These are phyloP conservation scores for Fundulus diaphanus DNA, from an alignment of 2,797 vertebrate species.

Conservation along the genomic window DNA sequence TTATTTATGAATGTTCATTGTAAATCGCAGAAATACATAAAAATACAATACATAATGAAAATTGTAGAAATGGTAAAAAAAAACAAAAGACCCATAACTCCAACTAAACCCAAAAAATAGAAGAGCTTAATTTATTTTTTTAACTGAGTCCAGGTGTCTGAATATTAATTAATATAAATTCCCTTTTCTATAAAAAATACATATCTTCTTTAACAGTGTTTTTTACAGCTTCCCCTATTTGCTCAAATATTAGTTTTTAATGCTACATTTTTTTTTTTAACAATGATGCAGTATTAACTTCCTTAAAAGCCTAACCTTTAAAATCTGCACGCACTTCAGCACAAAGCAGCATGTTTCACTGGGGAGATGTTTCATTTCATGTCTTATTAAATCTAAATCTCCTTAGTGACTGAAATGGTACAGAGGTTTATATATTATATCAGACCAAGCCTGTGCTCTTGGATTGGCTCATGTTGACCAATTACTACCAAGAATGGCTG, in stretches of 20 bases:
- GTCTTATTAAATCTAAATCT: not conserved
- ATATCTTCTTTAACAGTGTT: not conserved
- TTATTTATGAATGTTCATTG: not conserved
- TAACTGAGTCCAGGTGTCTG: too few species aligned
- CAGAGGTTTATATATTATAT: not conserved
- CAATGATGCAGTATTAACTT: not conserved
- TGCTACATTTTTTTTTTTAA: not conserved
- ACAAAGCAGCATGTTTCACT: not conserved
- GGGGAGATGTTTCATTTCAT: not conserved
- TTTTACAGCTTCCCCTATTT: not conserved
- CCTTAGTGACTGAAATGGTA: not conserved
- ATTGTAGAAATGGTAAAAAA: not conserved
- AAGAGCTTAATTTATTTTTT: too few species aligned
- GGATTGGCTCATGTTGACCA: not conserved
- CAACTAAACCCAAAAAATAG: too few species aligned
- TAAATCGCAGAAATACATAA: too few species aligned
- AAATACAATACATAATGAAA: not conserved
- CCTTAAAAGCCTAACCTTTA: not conserved
- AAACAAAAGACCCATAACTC: not conserved
- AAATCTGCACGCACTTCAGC: not conserved
- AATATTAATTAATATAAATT: too few species aligned
- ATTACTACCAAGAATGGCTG: not conserved
- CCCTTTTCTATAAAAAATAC: too few species aligned
- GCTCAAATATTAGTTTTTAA: not conserved
- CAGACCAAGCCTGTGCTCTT: not conserved